phyloP scores from a whole-genome alignment of 2,113 vertebrate species.

The Macquaria ambigua region DNA sequence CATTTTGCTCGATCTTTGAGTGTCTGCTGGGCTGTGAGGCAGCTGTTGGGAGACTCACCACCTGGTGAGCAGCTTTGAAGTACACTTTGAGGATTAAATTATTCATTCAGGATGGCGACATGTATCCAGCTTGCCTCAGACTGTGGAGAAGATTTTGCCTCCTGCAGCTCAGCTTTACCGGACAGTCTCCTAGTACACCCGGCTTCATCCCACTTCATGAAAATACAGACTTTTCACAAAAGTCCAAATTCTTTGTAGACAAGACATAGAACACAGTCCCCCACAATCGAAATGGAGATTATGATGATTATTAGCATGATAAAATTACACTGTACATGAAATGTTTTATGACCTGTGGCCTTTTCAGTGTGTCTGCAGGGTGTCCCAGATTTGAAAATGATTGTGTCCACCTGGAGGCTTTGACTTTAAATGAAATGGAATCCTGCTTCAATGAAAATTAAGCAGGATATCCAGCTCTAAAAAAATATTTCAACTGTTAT shows the following conservation, averaged over 20 bases:
- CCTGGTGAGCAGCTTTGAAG: constrained; percentile 95
- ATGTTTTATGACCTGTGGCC: constrained; percentile 43
- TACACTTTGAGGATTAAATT: constrained; percentile 98
- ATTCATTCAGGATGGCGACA: constrained; percentile 93
- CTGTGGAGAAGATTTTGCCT: constrained; percentile 92
- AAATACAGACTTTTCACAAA: constrained; percentile 89
- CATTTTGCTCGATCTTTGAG: constrained; percentile 93
- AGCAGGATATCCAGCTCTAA: constrained; percentile 41
- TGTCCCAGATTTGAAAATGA: constrained; percentile 46
- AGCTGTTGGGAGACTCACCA: constrained; percentile 89
- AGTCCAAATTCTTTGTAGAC: constrained; percentile 87
- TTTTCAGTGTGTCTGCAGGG: constrained; percentile 45
- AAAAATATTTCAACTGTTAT: constrained; percentile 42
- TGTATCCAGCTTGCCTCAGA: constrained; percentile 91
- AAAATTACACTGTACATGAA: constrained; percentile 73
- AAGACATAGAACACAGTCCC: constrained; percentile 64
- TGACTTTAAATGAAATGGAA: constrained; percentile 59
- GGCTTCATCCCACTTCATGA: constrained; percentile 89
- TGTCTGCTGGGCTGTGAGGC: constrained; percentile 88
- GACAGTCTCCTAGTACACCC: constrained; percentile 89
- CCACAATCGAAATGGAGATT: constrained; percentile 86
- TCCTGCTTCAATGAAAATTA: constrained; percentile 53
- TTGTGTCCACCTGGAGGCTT: constrained; percentile 47
- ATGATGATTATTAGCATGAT: constrained; percentile 84
- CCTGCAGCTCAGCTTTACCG: constrained; percentile 88